Percentiles rank a stretch among this genome's conserved stretches.
Conservation (phyloP, 1,140 invertebrate genomes). For the Eueides isabella region DNA sequence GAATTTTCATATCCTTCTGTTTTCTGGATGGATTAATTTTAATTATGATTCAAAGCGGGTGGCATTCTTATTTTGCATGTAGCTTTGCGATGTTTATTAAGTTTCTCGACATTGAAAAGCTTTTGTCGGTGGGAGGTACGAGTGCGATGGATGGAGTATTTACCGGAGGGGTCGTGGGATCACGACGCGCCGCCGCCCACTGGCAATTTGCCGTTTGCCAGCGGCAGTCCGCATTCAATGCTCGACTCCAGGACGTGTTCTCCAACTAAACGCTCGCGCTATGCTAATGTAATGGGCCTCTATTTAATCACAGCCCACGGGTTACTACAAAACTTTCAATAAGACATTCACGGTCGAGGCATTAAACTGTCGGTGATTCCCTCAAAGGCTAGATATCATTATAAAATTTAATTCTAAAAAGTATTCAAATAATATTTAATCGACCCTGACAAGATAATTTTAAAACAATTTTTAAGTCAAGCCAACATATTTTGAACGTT, state of each 20-base stretch:
- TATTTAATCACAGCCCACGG: conserved; percentile 76
- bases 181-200: conserved; percentile 67
- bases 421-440: neutral
- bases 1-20: conserved; percentile 73
- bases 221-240: conserved; percentile 50
- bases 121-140: conserved; percentile 46
- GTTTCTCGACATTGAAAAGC: conserved; percentile 49
- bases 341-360: conserved; percentile 58
- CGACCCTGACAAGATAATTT: neutral
- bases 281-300: conserved; percentile 79
- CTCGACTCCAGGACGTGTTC: conserved; percentile 63
- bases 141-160: conserved; percentile 63
- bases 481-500: neutral
- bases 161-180: conserved; percentile 73
- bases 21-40: conserved; percentile 75
- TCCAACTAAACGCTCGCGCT: conserved; percentile 68
- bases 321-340: conserved; percentile 75
- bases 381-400: conserved; percentile 8
- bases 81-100: conserved; percentile 43
- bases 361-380: neutral
- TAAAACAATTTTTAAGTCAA: conserved; percentile 6
- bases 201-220: conserved; percentile 66
- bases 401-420: neutral
- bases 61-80: conserved; percentile 45
- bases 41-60: conserved; percentile 66